A percentile compares a stretch with the other conserved stretches of the same genome.
Evolutionary conservation across 2,888 invertebrate genomes (phyloP).

Genomic region (Heteropelma amictum): DNA sequence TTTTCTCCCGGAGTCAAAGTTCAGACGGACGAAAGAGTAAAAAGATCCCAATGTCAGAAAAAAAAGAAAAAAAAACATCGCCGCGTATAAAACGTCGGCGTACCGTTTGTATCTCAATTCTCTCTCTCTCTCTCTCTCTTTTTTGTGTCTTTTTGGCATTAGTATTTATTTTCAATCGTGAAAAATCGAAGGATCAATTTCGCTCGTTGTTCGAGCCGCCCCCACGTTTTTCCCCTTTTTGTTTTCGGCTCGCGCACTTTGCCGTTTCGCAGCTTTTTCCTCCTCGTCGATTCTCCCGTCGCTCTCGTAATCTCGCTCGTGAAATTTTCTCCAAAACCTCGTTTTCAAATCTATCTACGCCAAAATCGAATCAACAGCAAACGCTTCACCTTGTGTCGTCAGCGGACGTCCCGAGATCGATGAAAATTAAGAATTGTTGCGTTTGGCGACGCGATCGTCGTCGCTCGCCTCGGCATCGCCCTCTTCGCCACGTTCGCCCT

Average conservation of each 20-base stretch:
- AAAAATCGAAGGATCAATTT: conserved; percentile 24
- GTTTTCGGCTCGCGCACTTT: conserved; percentile 9
- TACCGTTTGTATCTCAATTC: conserved; percentile 5
- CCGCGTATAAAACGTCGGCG: conserved; percentile 35
- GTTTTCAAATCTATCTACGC: conserved; percentile 3
- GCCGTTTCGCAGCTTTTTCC: conserved; percentile 24
- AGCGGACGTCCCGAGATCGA: conserved; percentile 35
- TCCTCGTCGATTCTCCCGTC: too few relatives aligned
- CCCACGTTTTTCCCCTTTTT: background rate
- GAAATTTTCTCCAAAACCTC: conserved; percentile 4
- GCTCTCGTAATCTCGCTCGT: background rate
- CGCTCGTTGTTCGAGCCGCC: conserved; percentile 22
- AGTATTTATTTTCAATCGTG: conserved; percentile 5
- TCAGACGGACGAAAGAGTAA: conserved; percentile 46
- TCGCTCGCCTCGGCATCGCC: conserved; percentile 82
- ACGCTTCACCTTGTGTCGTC: too few relatives aligned
- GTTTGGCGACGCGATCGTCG: conserved; percentile 69
- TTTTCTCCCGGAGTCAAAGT: conserved; percentile 31
- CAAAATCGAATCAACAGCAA: conserved; percentile 36
- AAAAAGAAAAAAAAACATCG: conserved; percentile 34
- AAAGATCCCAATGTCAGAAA: conserved; percentile 13
- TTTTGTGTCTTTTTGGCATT: conserved; percentile 40
- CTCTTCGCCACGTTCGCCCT: conserved; percentile 80
- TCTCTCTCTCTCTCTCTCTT: background rate
- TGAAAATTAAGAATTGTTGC: conserved; percentile 59